These are phyloP conservation scores for Noctua fimbriata DNA, from an alignment of 2,888 invertebrate species.

Conservation along the genomic window DNA sequence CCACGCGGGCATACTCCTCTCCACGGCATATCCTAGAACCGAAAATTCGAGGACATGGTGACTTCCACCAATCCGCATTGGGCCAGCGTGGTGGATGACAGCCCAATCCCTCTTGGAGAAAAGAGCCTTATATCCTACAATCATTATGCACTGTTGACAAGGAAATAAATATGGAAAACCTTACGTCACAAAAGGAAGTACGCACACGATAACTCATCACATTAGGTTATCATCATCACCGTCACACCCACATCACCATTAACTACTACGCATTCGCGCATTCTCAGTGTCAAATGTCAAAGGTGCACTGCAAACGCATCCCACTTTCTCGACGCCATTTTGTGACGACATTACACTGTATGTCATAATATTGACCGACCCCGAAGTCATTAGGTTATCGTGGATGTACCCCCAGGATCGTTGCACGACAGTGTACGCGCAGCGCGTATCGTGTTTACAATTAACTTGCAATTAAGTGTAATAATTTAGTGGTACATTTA, in stretches of 20 bases:
- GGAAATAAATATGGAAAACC: not conserved
- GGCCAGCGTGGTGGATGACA: too few relatives aligned
- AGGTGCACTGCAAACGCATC: conserved; percentile 44
- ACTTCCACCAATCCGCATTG: too few relatives aligned
- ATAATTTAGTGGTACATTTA: conserved; percentile 47
- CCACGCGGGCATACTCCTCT: not conserved
- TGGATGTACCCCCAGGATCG: conserved; percentile 61
- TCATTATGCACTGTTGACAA: conserved; percentile 3
- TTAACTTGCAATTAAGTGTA: conserved; percentile 54
- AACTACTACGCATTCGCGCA: conserved; percentile 1
- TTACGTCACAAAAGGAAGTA: conserved; percentile 26
- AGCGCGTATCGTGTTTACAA: conserved; percentile 49
- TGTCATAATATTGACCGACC: conserved; percentile 70
- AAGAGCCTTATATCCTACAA: too few relatives aligned
- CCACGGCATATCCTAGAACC: not conserved
- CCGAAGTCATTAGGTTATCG: conserved; percentile 64
- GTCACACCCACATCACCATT: conserved; percentile 26
- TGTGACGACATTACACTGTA: conserved; percentile 57
- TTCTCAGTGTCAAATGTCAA: conserved; percentile 52
- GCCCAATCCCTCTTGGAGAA: too few relatives aligned
- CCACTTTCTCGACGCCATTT: conserved; percentile 56
- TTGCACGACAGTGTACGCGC: conserved; percentile 46
- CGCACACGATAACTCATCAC: not conserved
- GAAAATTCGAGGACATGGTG: too few relatives aligned
- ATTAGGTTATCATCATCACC: conserved; percentile 35